Base-by-base conservation (phyloP, 2,113 vertebrate genomes). In the Caranx melampygus region DNA sequence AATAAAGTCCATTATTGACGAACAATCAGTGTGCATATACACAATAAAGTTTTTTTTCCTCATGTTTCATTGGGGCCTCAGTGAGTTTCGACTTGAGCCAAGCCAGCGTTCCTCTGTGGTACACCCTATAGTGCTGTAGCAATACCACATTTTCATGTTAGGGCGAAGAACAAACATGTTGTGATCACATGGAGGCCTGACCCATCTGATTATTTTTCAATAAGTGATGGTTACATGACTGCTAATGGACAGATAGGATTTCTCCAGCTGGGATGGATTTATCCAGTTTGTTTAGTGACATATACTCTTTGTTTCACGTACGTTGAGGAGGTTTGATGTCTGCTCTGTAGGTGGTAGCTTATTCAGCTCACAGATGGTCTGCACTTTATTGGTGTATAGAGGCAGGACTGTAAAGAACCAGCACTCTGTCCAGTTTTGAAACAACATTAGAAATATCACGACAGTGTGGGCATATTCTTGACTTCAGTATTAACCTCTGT, bases 401-500 rank as follows among this genome's bases (percentile, higher is more conserved):
- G 72, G 74, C 62, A 47, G 81, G 37, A 35, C 68, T 42, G 71
- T 57, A 13, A 64, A 78, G 73, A 85, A 73, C 31, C 33, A 44
- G n/a, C 15, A 33, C 65, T 71, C 47, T 65, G 67, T 88, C 67
- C 74, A 73, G 54, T 47, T 52, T 31, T 52, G 52, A 85, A 83
- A 75, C 71, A 86, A 75, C 71, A 59, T 75, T 54, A 85, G 78
- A 68, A 76, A 82, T 79, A 70, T 82, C 8, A 5, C 68, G 9
- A 18, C 16, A 18, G 58, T 64, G 65, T 42, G 65, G 62, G 62
- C 52, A 69, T 55, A 61, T 40, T 79, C 71, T 72, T 18, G 40
- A 68, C 70, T 75, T 74, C 65, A 42, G 49, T 54, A 66, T 85
- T 79, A 83, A 85, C 55, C 61, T 67, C 77, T 81, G 69, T 67